A percentile compares a stretch with the other conserved stretches of the same genome.
Evolutionary conservation across 2,113 vertebrate genomes (phyloP).

Genomic region (Craseonycteris thonglongyai): DNA sequence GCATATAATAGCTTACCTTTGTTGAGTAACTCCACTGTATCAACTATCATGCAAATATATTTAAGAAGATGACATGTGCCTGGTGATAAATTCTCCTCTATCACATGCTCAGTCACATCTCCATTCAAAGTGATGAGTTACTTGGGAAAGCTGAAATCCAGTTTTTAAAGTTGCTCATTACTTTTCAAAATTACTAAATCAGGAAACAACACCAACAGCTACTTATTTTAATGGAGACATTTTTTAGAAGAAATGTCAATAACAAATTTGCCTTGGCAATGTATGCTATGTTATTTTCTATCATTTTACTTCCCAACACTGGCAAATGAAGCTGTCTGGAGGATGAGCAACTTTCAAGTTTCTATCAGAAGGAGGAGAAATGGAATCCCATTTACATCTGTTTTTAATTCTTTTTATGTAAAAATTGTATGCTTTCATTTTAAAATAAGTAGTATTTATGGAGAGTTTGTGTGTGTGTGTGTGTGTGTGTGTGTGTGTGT

Average conservation of each 20-base stretch:
- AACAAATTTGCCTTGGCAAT: conserved; percentile 56
- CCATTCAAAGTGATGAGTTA: conserved; percentile 40
- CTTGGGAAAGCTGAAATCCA: conserved; percentile 44
- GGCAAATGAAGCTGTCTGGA: conserved; percentile 23
- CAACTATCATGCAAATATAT: background rate
- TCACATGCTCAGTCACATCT: background rate
- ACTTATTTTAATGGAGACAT: conserved; percentile 45
- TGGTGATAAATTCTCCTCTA: background rate
- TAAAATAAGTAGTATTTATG: conserved; percentile 19
- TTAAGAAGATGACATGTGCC: background rate
- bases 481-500: background rate
- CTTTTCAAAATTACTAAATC: conserved; percentile 46
- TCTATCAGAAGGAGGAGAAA: conserved; percentile 3
- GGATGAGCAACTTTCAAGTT: conserved; percentile 50
- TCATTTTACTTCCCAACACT: conserved; percentile 33
- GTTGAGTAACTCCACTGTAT: background rate
- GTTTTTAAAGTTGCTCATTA: conserved; percentile 38
- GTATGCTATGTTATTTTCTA: conserved; percentile 41
- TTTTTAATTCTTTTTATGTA: conserved; percentile 40
- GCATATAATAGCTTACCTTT: background rate
- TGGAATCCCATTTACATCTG: conserved; percentile 45
- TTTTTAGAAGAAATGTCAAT: conserved; percentile 51
- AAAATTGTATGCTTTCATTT: conserved; percentile 12
- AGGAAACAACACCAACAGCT: conserved; percentile 56
- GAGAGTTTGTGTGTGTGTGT: background rate